phyloP scores from a whole-genome alignment of 2,113 vertebrate species.

The Zingel zingel region DNA sequence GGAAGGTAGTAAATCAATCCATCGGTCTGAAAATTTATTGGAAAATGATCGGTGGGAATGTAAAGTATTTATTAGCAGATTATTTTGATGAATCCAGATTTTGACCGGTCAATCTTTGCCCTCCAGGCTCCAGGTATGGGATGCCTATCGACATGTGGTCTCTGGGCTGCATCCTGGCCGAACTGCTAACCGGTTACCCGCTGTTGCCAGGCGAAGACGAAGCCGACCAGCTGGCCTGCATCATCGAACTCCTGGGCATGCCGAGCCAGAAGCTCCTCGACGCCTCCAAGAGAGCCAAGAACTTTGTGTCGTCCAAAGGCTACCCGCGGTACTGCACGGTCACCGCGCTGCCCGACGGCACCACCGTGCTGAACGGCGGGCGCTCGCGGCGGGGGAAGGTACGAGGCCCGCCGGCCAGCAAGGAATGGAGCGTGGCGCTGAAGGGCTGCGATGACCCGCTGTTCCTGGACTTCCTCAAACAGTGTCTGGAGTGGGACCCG shows the following conservation, averaged over 20 bases:
- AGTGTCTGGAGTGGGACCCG: slow-evolving; percentile 99
- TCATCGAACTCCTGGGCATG: slow-evolving; percentile 97
- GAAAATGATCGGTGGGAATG: background rate
- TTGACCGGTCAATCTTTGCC: background rate
- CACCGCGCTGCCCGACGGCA: slow-evolving; percentile 92
- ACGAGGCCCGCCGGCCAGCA: slow-evolving; percentile 93
- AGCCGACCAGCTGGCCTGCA: slow-evolving; percentile 97
- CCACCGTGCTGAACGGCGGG: slow-evolving; percentile 90
- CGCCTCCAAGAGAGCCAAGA: slow-evolving; percentile 95
- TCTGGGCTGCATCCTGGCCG: slow-evolving; percentile 98
- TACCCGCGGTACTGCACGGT: slow-evolving; percentile 96
- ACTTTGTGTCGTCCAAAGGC: slow-evolving; percentile 98
- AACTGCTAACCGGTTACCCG: slow-evolving; percentile 96
- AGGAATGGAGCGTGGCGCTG: slow-evolving; percentile 92
- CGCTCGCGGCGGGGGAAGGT: slow-evolving; percentile 96
- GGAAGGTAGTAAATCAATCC: background rate
- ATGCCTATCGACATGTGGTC: slow-evolving; percentile 99
- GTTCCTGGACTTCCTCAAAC: slow-evolving; percentile 98
- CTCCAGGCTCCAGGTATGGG: slow-evolving; percentile 91
- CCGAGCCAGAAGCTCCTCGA: slow-evolving; percentile 95
- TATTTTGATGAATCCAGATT: background rate
- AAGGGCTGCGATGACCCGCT: slow-evolving; percentile 97
- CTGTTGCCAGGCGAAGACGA: slow-evolving; percentile 97
- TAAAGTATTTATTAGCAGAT: background rate
- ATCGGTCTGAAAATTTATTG: background rate